Conservation (phyloP, 2,113 vertebrate genomes). For the Odobenus rosmarus region DNA sequence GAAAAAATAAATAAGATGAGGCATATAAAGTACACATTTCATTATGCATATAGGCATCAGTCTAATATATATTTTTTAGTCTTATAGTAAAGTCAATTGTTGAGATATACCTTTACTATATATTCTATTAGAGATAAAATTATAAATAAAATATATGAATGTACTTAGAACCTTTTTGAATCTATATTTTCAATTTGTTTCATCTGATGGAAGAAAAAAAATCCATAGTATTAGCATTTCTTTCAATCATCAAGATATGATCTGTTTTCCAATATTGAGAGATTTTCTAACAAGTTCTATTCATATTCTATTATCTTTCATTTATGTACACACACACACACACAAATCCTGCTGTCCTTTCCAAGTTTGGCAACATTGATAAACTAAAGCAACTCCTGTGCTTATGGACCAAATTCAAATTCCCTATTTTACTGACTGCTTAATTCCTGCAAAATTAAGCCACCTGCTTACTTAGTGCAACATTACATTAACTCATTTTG, state of each 20-base stretch:
- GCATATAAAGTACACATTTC: not conserved
- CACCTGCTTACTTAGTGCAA: slow-evolving; percentile 29
- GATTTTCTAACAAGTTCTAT: not conserved
- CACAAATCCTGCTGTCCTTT: not conserved
- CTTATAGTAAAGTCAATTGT: not conserved
- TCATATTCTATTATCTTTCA: not conserved
- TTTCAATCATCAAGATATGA: not conserved
- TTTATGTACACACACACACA: not conserved
- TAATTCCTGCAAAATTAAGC: slow-evolving; percentile 35
- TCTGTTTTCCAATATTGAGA: not conserved
- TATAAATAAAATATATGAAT: not conserved
- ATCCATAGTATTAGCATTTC: not conserved
- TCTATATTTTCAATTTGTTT: not conserved
- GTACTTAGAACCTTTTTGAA: not conserved
- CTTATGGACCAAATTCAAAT: not conserved
- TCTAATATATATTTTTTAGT: not conserved
- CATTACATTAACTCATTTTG: slow-evolving; percentile 40
- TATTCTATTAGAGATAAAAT: not conserved
- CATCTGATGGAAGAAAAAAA: not conserved
- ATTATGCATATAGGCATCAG: not conserved
- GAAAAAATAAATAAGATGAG: not conserved
- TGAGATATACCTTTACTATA: not conserved
- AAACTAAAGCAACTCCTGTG: not conserved
- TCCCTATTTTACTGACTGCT: not conserved
- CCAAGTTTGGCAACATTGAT: not conserved